A percentile compares a stretch with the other conserved stretches of the same genome.
These are phyloP conservation scores for Drosophila lowei DNA, from an alignment of 1,140 invertebrate species.

Conservation along the genomic window DNA sequence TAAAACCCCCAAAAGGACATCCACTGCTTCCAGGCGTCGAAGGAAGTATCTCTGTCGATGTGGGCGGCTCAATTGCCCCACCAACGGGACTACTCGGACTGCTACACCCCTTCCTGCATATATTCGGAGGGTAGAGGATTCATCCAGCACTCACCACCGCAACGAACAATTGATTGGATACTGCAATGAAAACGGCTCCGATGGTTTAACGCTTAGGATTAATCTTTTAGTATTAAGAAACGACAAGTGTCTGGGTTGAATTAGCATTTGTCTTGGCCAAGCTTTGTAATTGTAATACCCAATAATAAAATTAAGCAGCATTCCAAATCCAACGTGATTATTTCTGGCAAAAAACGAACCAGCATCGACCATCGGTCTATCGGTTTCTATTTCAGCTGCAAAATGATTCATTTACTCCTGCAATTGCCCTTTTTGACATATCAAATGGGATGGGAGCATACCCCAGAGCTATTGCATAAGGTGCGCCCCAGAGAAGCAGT, in stretches of 20 bases:
- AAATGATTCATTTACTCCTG: too few relatives aligned
- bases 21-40: background rate
- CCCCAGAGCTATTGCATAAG: too few relatives aligned
- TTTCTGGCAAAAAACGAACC: background rate
- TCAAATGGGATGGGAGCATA: too few relatives aligned
- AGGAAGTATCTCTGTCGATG: slow-evolving; percentile 2
- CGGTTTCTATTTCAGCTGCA: too few relatives aligned
- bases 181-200: slow-evolving; percentile 15
- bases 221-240: slow-evolving; percentile 30
- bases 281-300: slow-evolving; percentile 29
- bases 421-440: too few relatives aligned
- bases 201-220: slow-evolving; percentile 17
- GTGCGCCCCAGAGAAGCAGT: too few relatives aligned
- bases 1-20: background rate
- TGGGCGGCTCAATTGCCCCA: slow-evolving; percentile 10
- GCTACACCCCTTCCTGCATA: background rate
- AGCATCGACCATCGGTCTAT: too few relatives aligned
- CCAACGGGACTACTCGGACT: slow-evolving; percentile 9
- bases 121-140: slow-evolving; percentile 14
- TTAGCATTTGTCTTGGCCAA: slow-evolving; percentile 36
- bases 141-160: too few relatives aligned
- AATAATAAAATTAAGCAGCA: slow-evolving; percentile 44
- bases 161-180: background rate
- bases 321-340: slow-evolving; percentile 13
- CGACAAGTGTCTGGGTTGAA: slow-evolving; percentile 30